Evolutionary conservation across 2,113 vertebrate genomes (phyloP), one percentile per base, ranked within the genome.

Genomic region (Colius striatus): DNA sequence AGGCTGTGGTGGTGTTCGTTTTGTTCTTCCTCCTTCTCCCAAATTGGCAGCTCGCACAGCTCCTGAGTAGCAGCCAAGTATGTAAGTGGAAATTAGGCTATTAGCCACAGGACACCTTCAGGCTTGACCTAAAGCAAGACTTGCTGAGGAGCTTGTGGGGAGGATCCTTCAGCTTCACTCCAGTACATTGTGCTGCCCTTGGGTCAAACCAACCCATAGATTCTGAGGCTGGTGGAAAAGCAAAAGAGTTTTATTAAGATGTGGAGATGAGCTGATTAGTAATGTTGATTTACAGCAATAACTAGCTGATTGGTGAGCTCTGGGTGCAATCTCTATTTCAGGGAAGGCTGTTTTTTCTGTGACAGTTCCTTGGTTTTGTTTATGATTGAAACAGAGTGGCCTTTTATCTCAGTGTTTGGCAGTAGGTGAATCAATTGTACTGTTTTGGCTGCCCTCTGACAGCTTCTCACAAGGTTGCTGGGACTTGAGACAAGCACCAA

Each of bases 391-490:
- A 45, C 6, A 0, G 30, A 78, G 29, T 34, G n/a, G 22, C 58
- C 47, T 89, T 89, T 91, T 32, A 36, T 85, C 51, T 87, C 34
- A 17, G 34, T 16, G 29, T n/a, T 75, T 62, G 43, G 68, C 36
- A 67, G 47, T 29, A 73, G 89, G 91, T 83, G 66, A 87, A 94
- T 67, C 30, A 91, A 67, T 9, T 47, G 72, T 26, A 29, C 50
- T 54, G 14, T 88, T 81, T 74, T 84, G 96, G 82, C 92, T 95
- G 91, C 84, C 73, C 84, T 92, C 81, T 87, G 84, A 82, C 92
- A 95, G 87, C 74, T 92, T 68, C 77, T 94, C 50, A 68, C 58
- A 84, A 75, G 87, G 87, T 72, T 94, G 45, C 78, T 94, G 74
- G 58, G 58, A 62, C 62, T 72, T 79, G 84, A 92, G 58, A 94